phyloP scores from a whole-genome alignment of 2,797 vertebrate species.

The Myiotriccus ornatus region DNA sequence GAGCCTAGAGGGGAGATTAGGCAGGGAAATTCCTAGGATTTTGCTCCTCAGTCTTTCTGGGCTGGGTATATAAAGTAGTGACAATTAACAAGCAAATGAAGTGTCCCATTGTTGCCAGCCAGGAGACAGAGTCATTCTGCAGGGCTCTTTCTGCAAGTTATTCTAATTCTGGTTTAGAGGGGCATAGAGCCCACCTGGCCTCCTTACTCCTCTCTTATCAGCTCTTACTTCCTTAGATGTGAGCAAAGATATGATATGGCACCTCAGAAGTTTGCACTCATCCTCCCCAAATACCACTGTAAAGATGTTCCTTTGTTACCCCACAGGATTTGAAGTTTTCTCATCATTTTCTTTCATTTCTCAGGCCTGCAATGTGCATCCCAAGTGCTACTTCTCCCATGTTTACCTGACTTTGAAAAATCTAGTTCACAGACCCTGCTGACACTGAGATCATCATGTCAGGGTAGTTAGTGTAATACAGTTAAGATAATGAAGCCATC shows the following conservation, averaged over 20 bases:
- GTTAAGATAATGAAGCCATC: background rate
- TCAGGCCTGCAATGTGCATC: background rate
- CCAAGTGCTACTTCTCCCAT: background rate
- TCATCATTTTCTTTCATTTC: background rate
- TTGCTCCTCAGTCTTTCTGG: background rate
- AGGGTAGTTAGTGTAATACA: background rate
- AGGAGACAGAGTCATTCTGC: background rate
- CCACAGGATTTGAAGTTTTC: background rate
- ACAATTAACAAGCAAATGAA: background rate
- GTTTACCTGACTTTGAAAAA: background rate
- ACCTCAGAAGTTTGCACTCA: background rate
- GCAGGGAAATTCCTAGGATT: background rate
- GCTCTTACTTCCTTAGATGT: background rate
- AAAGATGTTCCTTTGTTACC: background rate
- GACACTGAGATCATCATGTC: background rate
- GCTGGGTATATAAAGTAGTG: background rate
- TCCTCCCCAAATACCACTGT: background rate
- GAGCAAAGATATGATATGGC: background rate
- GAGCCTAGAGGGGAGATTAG: background rate
- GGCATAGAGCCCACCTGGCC: rapidly evolving
- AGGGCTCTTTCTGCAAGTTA: background rate
- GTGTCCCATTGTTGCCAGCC: background rate
- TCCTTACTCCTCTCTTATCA: background rate
- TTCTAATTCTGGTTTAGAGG: background rate
- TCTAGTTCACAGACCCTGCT: background rate